A percentile compares a stretch with the other conserved stretches of the same genome.
Conservation (phyloP, 2,113 vertebrate species). For the Gallinago paraguaiae region DNA sequence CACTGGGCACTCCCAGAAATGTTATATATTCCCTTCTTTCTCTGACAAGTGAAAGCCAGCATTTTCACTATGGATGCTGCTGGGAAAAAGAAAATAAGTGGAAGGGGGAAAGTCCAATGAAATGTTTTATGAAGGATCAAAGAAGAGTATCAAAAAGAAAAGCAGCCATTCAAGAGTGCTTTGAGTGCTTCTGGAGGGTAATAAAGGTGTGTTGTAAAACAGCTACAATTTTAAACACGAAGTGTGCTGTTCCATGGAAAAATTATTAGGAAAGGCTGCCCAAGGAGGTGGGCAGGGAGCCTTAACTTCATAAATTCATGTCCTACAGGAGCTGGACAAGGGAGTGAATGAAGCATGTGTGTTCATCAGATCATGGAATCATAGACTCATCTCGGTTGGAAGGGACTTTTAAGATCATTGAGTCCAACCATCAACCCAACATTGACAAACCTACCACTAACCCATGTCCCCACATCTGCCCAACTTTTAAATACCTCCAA, state of each 20-base stretch:
- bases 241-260: background rate
- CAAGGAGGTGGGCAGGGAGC: background rate
- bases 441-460: too few species aligned
- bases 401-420: too few species aligned
- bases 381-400: too few species aligned
- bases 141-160: background rate
- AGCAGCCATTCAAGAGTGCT: background rate
- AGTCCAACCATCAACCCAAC: too few species aligned
- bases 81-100: background rate
- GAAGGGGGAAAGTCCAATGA: background rate
- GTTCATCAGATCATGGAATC: background rate
- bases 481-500: too few species aligned
- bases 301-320: background rate
- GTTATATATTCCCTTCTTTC: background rate
- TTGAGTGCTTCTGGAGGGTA: background rate
- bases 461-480: too few species aligned
- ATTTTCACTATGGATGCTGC: background rate
- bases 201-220: background rate
- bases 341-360: background rate
- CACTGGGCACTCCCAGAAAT: background rate
- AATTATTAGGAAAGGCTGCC: background rate
- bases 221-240: background rate
- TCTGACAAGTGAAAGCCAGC: background rate
- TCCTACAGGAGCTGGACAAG: background rate
- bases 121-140: background rate